Conservation (phyloP, 2,797 vertebrate genomes). For the Rhinella marina region DNA sequence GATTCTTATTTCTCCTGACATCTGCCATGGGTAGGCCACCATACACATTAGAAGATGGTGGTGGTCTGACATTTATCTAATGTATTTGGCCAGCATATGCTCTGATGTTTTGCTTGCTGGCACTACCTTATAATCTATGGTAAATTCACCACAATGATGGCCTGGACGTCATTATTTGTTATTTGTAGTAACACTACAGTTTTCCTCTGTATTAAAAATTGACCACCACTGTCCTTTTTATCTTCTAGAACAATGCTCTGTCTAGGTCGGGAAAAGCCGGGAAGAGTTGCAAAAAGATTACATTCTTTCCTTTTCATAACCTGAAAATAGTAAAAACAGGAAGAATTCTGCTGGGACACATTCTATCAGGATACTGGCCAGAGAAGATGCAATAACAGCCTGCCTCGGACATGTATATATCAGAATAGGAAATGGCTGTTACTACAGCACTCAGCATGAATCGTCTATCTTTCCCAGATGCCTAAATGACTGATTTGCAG, state of each 20-base stretch:
- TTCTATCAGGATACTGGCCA: not conserved
- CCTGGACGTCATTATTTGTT: not conserved
- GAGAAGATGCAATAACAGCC: not conserved
- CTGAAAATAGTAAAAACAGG: slow-evolving; percentile 28
- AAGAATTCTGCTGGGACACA: not conserved
- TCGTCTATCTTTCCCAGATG: not conserved
- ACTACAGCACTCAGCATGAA: not conserved
- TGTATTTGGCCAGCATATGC: not conserved
- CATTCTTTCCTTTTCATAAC: not conserved
- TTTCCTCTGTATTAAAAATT: not conserved
- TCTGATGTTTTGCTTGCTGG: not conserved
- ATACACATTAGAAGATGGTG: no score
- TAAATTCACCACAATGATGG: not conserved
- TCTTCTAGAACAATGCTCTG: not conserved
- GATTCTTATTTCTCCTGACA: no score
- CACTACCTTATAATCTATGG: not conserved
- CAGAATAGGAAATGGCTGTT: not conserved
- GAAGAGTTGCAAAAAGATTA: not conserved
- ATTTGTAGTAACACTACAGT: not conserved
- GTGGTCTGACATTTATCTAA: no score
- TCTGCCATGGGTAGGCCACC: no score
- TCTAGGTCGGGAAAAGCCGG: not conserved
- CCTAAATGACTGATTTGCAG: not conserved
- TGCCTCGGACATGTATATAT: not conserved
- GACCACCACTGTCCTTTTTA: not conserved